Evolutionary conservation across 2,888 invertebrate genomes (phyloP).

Genomic region (Oligia fasciuncula): DNA sequence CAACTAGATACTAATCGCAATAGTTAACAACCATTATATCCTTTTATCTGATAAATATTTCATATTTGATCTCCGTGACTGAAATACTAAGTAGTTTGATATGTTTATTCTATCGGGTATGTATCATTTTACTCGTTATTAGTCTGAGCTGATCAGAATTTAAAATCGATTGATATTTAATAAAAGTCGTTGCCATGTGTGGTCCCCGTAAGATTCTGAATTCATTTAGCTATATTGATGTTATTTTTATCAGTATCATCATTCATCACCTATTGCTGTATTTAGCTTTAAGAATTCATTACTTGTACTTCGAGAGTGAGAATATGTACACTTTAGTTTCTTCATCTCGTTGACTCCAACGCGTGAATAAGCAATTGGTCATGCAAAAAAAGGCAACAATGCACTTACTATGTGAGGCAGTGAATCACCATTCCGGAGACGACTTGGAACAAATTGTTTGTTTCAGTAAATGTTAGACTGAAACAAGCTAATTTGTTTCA

Average conservation of each 20-base stretch:
- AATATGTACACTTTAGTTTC: constrained; percentile 1
- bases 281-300: constrained; percentile 4
- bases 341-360: constrained; percentile 9
- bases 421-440: constrained; percentile 45
- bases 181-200: not conserved
- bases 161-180: not conserved
- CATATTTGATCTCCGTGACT: constrained; percentile 48
- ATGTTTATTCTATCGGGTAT: constrained; percentile 14
- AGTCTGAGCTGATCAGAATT: constrained; percentile 7
- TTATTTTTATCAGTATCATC: not conserved
- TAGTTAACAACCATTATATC: constrained; percentile 32
- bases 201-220: not conserved
- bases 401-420: constrained; percentile 30
- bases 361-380: constrained; percentile 45
- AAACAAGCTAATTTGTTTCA: not conserved
- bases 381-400: constrained; percentile 34
- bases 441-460: constrained; percentile 32
- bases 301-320: not conserved
- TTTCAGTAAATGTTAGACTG: constrained; percentile 34
- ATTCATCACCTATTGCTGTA: not conserved
- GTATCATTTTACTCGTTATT: not conserved
- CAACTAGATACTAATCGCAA: constrained; percentile 30
- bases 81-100: not conserved
- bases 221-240: not conserved
- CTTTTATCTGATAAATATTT: constrained; percentile 30